phyloP scores from a whole-genome alignment of 2,113 vertebrate genomes.

The Lycaon pictus region DNA sequence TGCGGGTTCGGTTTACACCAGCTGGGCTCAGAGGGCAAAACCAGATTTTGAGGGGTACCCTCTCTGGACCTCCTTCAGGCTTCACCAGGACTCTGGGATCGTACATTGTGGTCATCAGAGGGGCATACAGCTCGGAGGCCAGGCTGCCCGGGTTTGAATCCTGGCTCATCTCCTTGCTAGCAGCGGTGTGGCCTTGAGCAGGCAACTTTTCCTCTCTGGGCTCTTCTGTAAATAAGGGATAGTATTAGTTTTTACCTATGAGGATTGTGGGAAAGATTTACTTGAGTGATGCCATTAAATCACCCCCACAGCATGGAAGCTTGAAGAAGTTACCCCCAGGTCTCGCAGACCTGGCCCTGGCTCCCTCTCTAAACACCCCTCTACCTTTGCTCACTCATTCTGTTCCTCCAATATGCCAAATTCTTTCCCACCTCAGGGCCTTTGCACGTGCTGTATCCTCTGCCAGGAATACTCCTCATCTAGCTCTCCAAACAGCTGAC shows the following conservation, averaged over 20 bases:
- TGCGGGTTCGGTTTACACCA: not conserved
- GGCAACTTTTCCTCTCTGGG: not conserved
- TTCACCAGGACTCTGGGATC: not conserved
- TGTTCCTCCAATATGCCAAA: not conserved
- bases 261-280: not conserved
- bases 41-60: not conserved
- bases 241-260: not conserved
- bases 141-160: not conserved
- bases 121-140: not conserved
- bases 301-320: not conserved
- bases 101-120: not conserved
- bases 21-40: not conserved
- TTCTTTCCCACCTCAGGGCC: not conserved
- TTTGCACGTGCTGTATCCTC: constrained; percentile 2
- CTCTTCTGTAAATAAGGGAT: not conserved
- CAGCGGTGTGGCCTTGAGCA: not conserved
- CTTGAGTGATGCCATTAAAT: not conserved
- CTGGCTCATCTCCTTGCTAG: not conserved
- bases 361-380: not conserved
- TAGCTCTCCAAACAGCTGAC: not conserved
- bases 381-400: not conserved
- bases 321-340: not conserved
- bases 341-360: not conserved
- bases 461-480: not conserved
- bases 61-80: not conserved